These are phyloP conservation scores for Parnassius glacialis DNA, from an alignment of 2,888 invertebrate species.

Conservation along the genomic window DNA sequence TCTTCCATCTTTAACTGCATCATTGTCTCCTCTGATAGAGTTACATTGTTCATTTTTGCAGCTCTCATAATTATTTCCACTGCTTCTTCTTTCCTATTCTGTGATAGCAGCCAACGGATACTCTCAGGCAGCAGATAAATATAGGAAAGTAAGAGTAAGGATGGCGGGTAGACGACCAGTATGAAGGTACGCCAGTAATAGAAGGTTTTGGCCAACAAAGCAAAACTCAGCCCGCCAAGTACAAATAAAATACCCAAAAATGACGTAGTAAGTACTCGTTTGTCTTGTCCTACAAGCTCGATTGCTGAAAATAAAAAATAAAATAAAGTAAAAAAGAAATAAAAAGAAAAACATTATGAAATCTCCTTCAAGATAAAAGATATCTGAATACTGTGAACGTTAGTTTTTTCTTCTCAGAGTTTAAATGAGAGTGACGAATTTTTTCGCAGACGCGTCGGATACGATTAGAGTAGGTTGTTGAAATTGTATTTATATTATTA, in stretches of 20 bases:
- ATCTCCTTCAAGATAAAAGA: no score
- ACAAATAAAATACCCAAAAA: slow-evolving; percentile 80
- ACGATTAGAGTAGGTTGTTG: no score
- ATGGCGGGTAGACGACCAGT: slow-evolving; percentile 85
- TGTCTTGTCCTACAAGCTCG: slow-evolving; percentile 68
- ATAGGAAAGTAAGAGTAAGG: slow-evolving; percentile 84
- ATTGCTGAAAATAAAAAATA: slow-evolving; percentile 54
- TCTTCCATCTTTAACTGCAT: slow-evolving; percentile 60
- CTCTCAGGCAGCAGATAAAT: slow-evolving; percentile 87
- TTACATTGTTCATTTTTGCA: slow-evolving; percentile 82
- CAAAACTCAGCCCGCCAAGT: slow-evolving; percentile 85
- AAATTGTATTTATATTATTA: no score
- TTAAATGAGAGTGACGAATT: no score
- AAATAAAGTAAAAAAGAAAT: background rate
- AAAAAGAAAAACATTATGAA: no score
- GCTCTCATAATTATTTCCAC: slow-evolving; percentile 83
- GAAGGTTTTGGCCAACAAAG: slow-evolving; percentile 84
- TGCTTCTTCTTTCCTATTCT: slow-evolving; percentile 84
- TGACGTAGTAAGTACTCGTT: slow-evolving; percentile 66
- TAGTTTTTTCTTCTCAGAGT: no score
- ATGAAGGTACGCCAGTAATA: slow-evolving; percentile 87
- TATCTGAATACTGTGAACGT: no score
- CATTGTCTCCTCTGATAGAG: slow-evolving; percentile 68
- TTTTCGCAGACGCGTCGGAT: no score
- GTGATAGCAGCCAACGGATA: slow-evolving; percentile 88